phyloP scores from a whole-genome alignment of 1,140 invertebrate genomes.

The Cydia splendana region DNA sequence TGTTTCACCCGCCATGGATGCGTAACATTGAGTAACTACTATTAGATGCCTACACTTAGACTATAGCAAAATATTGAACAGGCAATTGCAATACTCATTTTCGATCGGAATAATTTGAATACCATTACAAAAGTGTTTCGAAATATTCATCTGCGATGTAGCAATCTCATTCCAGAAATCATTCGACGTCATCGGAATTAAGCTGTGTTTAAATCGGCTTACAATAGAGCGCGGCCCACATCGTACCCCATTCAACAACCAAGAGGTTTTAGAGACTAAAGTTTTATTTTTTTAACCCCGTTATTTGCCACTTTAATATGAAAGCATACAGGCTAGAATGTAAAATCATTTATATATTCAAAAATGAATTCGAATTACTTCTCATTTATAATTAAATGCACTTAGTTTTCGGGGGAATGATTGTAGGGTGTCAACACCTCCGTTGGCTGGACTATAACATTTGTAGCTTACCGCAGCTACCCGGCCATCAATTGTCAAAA shows the following conservation, averaged over 20 bases:
- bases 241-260: conserved; percentile 28
- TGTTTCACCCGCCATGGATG: no score
- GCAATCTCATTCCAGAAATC: conserved; percentile 67
- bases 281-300: background rate
- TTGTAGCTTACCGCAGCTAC: conserved; percentile 27
- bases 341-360: background rate
- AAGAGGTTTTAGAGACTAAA: background rate
- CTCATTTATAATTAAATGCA: background rate
- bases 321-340: background rate
- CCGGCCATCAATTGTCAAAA: conserved; percentile 47
- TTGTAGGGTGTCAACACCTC: background rate
- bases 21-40: conserved; percentile 14
- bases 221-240: conserved; percentile 63
- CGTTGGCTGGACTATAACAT: background rate
- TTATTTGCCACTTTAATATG: background rate
- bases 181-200: conserved; percentile 65
- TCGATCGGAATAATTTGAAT: conserved; percentile 23
- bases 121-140: conserved; percentile 59
- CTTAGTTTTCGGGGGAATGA: background rate
- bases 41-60: conserved; percentile 29
- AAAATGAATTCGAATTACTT: background rate
- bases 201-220: conserved; percentile 56
- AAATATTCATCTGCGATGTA: conserved; percentile 59
- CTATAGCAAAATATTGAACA: conserved; percentile 24
- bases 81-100: conserved; percentile 30